Base-by-base conservation (phyloP, 2,888 invertebrate species). In the Andrena bicolor region DNA sequence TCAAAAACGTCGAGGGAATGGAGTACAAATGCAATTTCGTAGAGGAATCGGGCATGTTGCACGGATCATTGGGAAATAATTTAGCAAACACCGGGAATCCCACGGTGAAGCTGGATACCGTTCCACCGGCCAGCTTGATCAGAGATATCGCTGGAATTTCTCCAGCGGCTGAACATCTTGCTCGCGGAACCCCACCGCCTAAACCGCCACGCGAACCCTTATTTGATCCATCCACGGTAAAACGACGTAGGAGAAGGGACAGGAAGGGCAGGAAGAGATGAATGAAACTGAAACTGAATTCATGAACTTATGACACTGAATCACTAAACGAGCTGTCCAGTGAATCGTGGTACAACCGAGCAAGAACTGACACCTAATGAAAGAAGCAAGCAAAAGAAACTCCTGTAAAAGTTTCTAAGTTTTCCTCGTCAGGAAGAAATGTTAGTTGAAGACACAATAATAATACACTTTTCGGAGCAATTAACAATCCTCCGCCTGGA, bases 91-190 rank as follows among this genome's bases (percentile, higher is more conserved):
- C 2, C 2, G 28, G 2, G n/a, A 32, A 69, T 4, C 23, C 6
- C 2, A 16, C 51, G 48, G 51, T 20, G 32, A 65, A 69, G 3
- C 6, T 66, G 23, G 72, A 74, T 8, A 51, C 0, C 0, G 16
- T 8, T 30, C n/a, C 41, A 6, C 56, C 72, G n/a, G 81, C 76
- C 58, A 79, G 70, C 16, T 32, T 85, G 4, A 79, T 85, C 53
- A 82, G 4, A 16, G 78, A 82, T 35, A 70, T 89, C 10, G 83
- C 58, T 2, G 88, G 85, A 41, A 83, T 89, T 73, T 84, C 83
- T 61, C 78, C 86, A 16, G 70, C 35, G 4, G 88, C 85, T 13
- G 26, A 63, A 30, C 35, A 28, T 41, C 83, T 89, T 7, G 82
- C 82, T 6, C 51, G 60, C 4, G 88, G 89, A 41, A 84, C 85